A percentile compares a stretch with the other conserved stretches of the same genome.
phyloP scores from a whole-genome alignment of 2,888 invertebrate species.

The Esperia sulphurella region DNA sequence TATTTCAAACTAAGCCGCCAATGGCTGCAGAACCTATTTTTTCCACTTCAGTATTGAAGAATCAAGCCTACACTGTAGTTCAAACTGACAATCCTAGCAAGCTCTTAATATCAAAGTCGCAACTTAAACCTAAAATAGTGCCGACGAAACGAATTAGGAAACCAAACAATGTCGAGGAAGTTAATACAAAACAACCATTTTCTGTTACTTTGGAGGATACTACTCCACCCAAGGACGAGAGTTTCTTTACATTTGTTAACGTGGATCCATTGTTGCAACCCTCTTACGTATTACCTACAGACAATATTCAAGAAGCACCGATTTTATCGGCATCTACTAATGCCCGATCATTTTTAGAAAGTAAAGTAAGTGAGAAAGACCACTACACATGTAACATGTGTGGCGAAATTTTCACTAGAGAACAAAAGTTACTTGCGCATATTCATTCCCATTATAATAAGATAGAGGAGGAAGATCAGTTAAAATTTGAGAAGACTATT shows the following conservation, averaged over 20 bases:
- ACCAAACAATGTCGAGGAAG: constrained; percentile 19
- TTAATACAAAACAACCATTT: constrained; percentile 34
- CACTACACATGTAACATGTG: constrained; percentile 67
- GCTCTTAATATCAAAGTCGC: constrained; percentile 63
- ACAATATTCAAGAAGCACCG: constrained; percentile 69
- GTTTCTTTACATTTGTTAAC: constrained; percentile 67
- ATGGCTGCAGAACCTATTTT: constrained; percentile 28
- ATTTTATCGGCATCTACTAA: constrained; percentile 57
- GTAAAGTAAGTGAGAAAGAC: constrained; percentile 26
- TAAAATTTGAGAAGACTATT: constrained; percentile 27
- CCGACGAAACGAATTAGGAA: constrained; percentile 46
- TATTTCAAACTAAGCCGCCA: constrained; percentile 51
- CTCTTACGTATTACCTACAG: constrained; percentile 63
- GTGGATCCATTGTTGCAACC: constrained; percentile 66
- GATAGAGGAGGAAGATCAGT: constrained; percentile 58
- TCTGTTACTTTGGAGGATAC: constrained; percentile 47
- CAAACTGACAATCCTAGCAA: constrained; percentile 70
- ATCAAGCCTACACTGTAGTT: constrained; percentile 66
- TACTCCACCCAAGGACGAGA: constrained; percentile 42
- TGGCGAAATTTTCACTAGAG: constrained; percentile 53
- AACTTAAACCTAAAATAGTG: constrained; percentile 29
- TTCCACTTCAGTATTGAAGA: constrained; percentile 61
- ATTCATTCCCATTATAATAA: constrained; percentile 64
- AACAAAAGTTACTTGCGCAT: constrained; percentile 63
- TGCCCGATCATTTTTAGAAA: constrained; percentile 10